Evolutionary conservation across 92 coral and sea anemone genomes (phyloP), one percentile per base, ranked within the genome.

Genomic region (Epizoanthus illoricatus): DNA sequence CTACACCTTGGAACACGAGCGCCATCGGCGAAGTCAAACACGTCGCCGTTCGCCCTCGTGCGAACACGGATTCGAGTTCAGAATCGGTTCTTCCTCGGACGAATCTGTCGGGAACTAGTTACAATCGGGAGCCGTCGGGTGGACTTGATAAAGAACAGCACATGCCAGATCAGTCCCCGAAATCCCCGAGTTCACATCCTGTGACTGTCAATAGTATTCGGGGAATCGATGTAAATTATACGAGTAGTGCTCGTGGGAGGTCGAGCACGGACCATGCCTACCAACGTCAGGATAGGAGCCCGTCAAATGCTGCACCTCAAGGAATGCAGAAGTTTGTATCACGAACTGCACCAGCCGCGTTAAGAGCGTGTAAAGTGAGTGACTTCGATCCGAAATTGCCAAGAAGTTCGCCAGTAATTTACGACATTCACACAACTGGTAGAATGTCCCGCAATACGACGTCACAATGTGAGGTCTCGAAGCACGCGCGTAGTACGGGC

Each of bases 151-250:
- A 69, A 65, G 91, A 86, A 17, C 87, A 85, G 4, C 91, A 83
- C 52, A 81, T 87, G 52, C 70, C 81, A 55, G 85, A 84, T 66
- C 72, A 74, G 69, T 70, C 89, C 39, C 80, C 84, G 24, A 65
- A 88, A 56, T 54, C 91, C 24, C 90, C 86, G 57, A 71, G 74
- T 23, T 59, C 94, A 4, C 97, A 88, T 20, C 92, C 89, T 23
- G 85, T 93, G 61, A 93, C 97, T 67, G 97, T 93, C 7, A 93
- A 93, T 60, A 88, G 92, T 28, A 76, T 91, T 56, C 97, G 92
- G 18, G 97, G 97, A 28, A 81, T 88, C 56, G 88, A 89, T 28
- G 61, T 28, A 24, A 75, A 85, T 36, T 87, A 80, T 13, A 74
- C 79, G 11, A 85, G 56, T 76, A 81, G 70, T n/a, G 80, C 78